A percentile compares a stretch with the other conserved stretches of the same genome.
Conservation (phyloP, 2,797 vertebrate species). For the Acropternis orthonyx region DNA sequence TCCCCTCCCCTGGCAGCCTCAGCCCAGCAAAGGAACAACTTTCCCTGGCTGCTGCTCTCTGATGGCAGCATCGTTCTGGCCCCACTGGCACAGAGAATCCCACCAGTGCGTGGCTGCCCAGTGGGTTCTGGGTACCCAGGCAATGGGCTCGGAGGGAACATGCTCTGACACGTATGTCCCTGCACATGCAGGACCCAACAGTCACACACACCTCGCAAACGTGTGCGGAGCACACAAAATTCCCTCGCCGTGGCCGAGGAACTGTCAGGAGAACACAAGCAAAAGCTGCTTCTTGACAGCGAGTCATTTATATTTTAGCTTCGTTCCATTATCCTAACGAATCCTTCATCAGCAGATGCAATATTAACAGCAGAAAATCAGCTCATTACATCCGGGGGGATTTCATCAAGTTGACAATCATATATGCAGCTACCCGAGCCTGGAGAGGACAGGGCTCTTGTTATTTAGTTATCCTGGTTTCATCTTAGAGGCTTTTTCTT, state of each 20-base stretch:
- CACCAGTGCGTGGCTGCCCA: background rate
- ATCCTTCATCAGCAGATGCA: constrained; percentile 99
- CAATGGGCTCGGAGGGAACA: fast-evolving
- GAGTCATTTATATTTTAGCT: constrained; percentile 99
- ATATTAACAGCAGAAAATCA: constrained; percentile 99
- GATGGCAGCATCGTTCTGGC: background rate
- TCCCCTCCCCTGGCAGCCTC: background rate
- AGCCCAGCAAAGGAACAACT: background rate
- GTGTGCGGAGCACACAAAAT: background rate
- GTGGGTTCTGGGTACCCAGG: background rate
- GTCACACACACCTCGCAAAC: background rate
- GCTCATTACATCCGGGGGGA: constrained; percentile 99
- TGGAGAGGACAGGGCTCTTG: constrained; percentile 86
- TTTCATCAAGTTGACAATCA: constrained; percentile 99
- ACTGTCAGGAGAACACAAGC: constrained; percentile 97
- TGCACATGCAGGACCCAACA: background rate
- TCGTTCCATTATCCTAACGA: constrained; percentile 99
- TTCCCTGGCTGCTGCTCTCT: background rate
- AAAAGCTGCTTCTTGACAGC: constrained; percentile 99
- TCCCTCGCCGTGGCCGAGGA: constrained; percentile 71
- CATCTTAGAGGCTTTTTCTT: constrained; percentile 39
- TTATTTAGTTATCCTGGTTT: constrained; percentile 81
- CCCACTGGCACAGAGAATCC: background rate
- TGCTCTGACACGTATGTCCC: background rate
- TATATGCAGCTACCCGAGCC: constrained; percentile 89